Percentiles rank a stretch among this genome's conserved stretches.
phyloP scores from a whole-genome alignment of 2,797 vertebrate species.

The Brachyalestes nurse region DNA sequence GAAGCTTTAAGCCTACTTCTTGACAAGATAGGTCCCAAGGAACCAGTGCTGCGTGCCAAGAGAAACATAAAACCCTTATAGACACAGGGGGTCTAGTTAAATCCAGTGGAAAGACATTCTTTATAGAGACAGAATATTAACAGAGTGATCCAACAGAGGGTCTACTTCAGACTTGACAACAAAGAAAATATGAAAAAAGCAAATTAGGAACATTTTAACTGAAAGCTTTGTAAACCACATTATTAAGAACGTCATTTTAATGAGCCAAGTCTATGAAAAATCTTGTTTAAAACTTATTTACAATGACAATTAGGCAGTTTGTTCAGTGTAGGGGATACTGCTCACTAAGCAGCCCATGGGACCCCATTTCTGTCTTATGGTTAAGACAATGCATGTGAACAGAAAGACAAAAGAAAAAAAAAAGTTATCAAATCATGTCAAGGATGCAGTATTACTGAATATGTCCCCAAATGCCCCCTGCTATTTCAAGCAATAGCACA shows the following conservation, averaged over 20 bases:
- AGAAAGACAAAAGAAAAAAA: not conserved
- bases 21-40: not conserved
- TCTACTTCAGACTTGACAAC: not conserved
- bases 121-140: not conserved
- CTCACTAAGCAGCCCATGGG: not conserved
- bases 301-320: not conserved
- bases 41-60: conserved; percentile 1
- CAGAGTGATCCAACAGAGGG: not conserved
- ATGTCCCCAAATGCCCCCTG: conserved; percentile 2
- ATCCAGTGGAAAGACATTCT: not conserved
- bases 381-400: not conserved
- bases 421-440: not conserved
- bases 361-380: not conserved
- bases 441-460: not conserved
- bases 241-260: not conserved
- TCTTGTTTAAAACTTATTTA: not conserved
- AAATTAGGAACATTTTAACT: not conserved
- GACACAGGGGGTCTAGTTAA: conserved; percentile 4
- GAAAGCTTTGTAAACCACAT: not conserved
- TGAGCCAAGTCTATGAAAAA: too few relatives aligned
- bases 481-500: conserved; percentile 54
- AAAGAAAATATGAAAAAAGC: not conserved
- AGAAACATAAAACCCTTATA: conserved; percentile 21
- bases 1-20: not conserved
- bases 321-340: not conserved